phyloP scores from a whole-genome alignment of 2,888 invertebrate genomes.

The Leptothorax acervorum region DNA sequence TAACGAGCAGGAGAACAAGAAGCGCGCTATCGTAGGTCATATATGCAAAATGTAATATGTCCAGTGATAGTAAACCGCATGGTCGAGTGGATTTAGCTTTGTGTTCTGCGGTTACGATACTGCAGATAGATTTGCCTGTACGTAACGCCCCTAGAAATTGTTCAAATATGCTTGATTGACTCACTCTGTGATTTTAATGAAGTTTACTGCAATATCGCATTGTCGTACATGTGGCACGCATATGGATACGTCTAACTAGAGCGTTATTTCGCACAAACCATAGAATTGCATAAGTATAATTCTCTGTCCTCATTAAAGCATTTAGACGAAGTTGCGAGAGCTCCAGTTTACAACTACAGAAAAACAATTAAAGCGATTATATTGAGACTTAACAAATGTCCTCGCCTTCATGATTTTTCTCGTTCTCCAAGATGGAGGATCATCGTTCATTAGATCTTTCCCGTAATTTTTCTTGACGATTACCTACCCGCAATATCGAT shows the following conservation, averaged over 20 bases:
- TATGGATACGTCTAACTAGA: neutral
- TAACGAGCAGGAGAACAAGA: conserved; percentile 34
- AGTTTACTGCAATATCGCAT: conserved; percentile 8
- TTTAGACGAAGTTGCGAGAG: neutral
- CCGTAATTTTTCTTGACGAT: conserved; percentile 19
- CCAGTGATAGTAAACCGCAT: conserved; percentile 57
- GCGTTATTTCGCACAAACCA: neutral
- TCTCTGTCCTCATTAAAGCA: neutral
- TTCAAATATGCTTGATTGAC: conserved; percentile 63
- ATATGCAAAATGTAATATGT: conserved; percentile 61
- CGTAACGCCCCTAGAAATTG: conserved; percentile 60
- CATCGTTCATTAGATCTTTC: conserved; percentile 11
- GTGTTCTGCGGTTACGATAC: conserved; percentile 63
- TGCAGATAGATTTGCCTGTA: conserved; percentile 52
- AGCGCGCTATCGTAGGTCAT: conserved; percentile 51
- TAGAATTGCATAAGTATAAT: neutral
- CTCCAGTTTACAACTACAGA: neutral
- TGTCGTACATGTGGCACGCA: neutral
- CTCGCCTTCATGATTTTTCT: neutral
- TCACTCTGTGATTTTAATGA: conserved; percentile 49
- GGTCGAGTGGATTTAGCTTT: conserved; percentile 55
- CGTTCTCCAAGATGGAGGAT: neutral
- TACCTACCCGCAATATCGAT: conserved; percentile 30
- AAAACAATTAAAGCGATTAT: neutral
- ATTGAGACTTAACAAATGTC: conserved; percentile 15